phyloP scores from a whole-genome alignment of 2,888 invertebrate genomes.

The Dicranocentrus wangi region DNA sequence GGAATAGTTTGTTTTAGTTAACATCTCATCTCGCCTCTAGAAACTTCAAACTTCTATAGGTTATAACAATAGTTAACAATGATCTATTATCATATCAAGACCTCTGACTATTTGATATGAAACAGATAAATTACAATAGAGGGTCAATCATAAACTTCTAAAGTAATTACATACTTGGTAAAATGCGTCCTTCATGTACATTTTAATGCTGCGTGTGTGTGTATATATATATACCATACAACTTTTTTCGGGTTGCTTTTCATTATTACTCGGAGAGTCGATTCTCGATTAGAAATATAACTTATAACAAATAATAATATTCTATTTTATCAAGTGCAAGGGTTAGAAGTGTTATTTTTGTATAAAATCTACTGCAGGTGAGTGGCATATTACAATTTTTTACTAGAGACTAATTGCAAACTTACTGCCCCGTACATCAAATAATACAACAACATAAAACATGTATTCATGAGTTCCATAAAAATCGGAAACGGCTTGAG shows the following conservation, averaged over 20 bases:
- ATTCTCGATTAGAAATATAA: too few relatives aligned
- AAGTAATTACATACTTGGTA: background rate
- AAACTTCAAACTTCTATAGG: too few relatives aligned
- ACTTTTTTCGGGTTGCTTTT: too few relatives aligned
- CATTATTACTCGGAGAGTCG: too few relatives aligned
- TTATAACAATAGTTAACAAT: too few relatives aligned
- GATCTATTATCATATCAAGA: constrained; percentile 3
- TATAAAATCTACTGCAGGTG: constrained; percentile 50
- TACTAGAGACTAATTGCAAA: constrained; percentile 17
- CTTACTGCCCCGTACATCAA: too few relatives aligned
- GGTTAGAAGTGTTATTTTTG: constrained; percentile 56
- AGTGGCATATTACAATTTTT: constrained; percentile 13
- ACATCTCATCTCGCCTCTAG: background rate
- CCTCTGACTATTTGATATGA: constrained; percentile 20
- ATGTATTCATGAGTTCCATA: background rate
- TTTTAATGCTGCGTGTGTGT: too few relatives aligned
- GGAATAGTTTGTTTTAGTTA: background rate
- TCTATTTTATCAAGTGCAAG: background rate
- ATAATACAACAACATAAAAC: background rate
- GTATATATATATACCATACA: too few relatives aligned
- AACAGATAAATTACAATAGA: background rate
- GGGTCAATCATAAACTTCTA: background rate
- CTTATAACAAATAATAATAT: too few relatives aligned
- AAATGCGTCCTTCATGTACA: background rate
- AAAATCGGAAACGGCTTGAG: background rate